Evolutionary conservation across 2,113 vertebrate genomes (phyloP).

Genomic region (Pygathrix nemaeus): DNA sequence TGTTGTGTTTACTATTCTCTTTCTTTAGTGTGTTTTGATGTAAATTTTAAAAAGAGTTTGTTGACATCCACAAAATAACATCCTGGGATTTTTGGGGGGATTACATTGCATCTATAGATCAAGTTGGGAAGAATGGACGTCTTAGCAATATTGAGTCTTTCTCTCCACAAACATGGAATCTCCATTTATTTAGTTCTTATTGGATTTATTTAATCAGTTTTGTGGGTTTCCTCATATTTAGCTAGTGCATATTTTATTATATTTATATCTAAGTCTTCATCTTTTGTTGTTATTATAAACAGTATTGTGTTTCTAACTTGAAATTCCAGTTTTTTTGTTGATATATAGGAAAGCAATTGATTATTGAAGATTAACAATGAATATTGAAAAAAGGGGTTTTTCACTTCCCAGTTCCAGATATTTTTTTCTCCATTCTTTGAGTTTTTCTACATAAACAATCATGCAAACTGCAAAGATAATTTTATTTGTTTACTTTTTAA

Average conservation of each 20-base stretch:
- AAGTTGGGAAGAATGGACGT: not conserved
- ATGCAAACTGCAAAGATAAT: not conserved
- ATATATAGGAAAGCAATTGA: not conserved
- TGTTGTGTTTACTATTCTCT: not conserved
- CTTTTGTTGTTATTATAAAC: not conserved
- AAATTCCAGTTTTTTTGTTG: not conserved
- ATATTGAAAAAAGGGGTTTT: not conserved
- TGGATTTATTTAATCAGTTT: not conserved
- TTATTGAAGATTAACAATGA: not conserved
- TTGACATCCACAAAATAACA: not conserved
- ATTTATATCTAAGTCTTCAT: not conserved
- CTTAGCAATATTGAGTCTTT: not conserved
- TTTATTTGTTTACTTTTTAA: not conserved
- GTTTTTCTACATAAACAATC: not conserved
- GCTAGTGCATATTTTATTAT: not conserved
- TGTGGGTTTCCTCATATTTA: not conserved
- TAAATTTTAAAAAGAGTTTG: not conserved
- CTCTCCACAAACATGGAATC: not conserved
- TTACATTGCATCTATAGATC: not conserved
- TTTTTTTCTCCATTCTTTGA: not conserved
- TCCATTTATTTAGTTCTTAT: not conserved
- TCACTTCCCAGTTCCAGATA: not conserved
- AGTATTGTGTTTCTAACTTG: not conserved
- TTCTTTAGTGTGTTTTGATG: not conserved
- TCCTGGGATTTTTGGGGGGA: not conserved